Percentiles rank a stretch among this genome's conserved stretches.
Conservation (phyloP, 2,888 invertebrate species). For the Alentia gelatinosa region DNA sequence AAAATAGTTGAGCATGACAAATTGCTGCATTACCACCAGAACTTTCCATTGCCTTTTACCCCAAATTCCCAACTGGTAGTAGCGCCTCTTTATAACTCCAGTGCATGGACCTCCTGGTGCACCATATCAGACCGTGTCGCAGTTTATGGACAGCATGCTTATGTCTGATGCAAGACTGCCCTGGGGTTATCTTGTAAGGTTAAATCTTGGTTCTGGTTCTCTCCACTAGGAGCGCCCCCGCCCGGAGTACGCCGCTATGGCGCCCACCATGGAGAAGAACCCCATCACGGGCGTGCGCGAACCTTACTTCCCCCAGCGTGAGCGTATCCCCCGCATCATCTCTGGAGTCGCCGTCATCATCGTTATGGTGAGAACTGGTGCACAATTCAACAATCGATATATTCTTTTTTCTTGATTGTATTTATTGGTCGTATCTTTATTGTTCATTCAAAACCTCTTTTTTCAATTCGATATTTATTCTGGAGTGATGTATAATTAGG, state of each 20-base stretch:
- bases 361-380: conserved; percentile 83
- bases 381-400: background rate
- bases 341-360: conserved; percentile 83
- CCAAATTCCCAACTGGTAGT: no score
- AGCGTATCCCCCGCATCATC: conserved; percentile 82
- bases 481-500: no score
- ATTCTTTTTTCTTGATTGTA: background rate
- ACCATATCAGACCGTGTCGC: no score
- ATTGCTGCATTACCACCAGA: no score
- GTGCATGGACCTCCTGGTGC: no score
- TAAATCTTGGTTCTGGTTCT: background rate
- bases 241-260: conserved; percentile 83
- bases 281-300: conserved; percentile 83
- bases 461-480: no score
- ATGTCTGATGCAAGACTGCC: no score
- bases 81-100: no score
- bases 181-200: no score
- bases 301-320: conserved; percentile 82
- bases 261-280: conserved; percentile 82
- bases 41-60: no score
- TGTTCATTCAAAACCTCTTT: background rate
- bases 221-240: conserved; percentile 81
- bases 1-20: no score
- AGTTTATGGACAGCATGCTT: no score
- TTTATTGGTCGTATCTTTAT: background rate